These are phyloP conservation scores for Cisticola juncidis DNA, from an alignment of 2,113 vertebrate genomes.

Conservation along the genomic window DNA sequence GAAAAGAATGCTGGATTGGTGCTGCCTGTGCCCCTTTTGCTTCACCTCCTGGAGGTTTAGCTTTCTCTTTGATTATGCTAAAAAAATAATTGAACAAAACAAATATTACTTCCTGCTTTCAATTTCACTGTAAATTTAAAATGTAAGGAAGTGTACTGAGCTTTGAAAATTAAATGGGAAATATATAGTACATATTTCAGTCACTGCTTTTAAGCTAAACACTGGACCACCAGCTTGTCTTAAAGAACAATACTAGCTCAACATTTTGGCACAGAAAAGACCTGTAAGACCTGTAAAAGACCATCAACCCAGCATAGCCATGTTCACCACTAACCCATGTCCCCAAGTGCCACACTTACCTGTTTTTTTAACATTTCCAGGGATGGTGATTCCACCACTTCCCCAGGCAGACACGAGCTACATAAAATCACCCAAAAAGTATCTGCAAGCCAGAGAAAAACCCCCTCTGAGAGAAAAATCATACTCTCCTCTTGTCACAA, in stretches of 20 bases:
- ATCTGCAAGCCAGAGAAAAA: background rate
- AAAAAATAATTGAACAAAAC: background rate
- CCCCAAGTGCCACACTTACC: background rate
- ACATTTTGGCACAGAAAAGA: background rate
- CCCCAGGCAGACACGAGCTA: background rate
- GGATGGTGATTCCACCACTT: background rate
- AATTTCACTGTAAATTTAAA: background rate
- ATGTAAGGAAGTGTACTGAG: background rate
- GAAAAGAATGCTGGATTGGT: constrained; percentile 91
- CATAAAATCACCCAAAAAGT: background rate
- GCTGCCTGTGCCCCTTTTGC: constrained; percentile 80
- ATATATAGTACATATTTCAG: background rate
- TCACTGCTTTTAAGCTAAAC: background rate
- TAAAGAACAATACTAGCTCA: background rate
- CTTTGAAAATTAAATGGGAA: background rate
- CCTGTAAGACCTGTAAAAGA: background rate
- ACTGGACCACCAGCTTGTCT: background rate
- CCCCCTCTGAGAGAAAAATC: background rate
- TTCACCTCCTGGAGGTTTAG: constrained; percentile 77
- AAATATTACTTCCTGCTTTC: background rate
- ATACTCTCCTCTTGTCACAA: background rate
- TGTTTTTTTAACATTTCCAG: background rate
- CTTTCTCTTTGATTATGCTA: constrained; percentile 87
- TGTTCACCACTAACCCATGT: background rate
- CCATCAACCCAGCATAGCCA: background rate